These are phyloP conservation scores for Cheilosia scutellata DNA, from an alignment of 2,888 invertebrate genomes.

Conservation along the genomic window DNA sequence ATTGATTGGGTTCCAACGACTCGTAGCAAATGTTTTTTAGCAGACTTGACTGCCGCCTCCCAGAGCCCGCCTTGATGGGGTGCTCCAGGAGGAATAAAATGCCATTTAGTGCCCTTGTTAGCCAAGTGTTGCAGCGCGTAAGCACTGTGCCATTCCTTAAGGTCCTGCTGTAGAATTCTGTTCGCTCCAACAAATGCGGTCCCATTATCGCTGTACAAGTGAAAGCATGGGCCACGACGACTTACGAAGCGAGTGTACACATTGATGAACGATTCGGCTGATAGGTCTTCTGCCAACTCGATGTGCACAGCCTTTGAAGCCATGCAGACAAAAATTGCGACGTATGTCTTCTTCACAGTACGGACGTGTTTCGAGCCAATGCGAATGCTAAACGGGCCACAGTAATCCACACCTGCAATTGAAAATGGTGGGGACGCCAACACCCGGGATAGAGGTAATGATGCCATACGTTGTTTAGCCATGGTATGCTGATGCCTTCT, in stretches of 20 bases:
- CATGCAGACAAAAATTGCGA: conserved; percentile 37
- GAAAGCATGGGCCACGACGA: conserved; percentile 49
- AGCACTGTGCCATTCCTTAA: conserved; percentile 22
- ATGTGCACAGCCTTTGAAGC: conserved; percentile 40
- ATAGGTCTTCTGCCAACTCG: conserved; percentile 35
- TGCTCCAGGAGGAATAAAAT: conserved; percentile 44
- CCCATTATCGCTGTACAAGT: conserved; percentile 51
- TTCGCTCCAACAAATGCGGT: conserved; percentile 37
- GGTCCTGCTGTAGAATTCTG: conserved; percentile 20
- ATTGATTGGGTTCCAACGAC: conserved; percentile 37
- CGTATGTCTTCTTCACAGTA: conserved; percentile 33
- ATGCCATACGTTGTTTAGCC: conserved; percentile 40
- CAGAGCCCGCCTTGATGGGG: conserved; percentile 53
- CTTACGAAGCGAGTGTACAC: conserved; percentile 39
- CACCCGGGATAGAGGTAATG: conserved; percentile 39
- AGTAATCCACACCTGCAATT: conserved; percentile 32
- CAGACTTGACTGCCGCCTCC: conserved; percentile 49
- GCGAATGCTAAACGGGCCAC: conserved; percentile 32
- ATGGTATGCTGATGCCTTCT: conserved; percentile 40
- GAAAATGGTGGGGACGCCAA: conserved; percentile 34
- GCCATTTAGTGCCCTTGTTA: conserved; percentile 29
- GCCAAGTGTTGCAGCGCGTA: conserved; percentile 22
- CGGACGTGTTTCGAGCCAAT: conserved; percentile 15
- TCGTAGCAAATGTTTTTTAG: conserved; percentile 46
- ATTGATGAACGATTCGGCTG: conserved; percentile 48